Conservation (phyloP, 1,140 invertebrate species). For the Magallana gigas region DNA sequence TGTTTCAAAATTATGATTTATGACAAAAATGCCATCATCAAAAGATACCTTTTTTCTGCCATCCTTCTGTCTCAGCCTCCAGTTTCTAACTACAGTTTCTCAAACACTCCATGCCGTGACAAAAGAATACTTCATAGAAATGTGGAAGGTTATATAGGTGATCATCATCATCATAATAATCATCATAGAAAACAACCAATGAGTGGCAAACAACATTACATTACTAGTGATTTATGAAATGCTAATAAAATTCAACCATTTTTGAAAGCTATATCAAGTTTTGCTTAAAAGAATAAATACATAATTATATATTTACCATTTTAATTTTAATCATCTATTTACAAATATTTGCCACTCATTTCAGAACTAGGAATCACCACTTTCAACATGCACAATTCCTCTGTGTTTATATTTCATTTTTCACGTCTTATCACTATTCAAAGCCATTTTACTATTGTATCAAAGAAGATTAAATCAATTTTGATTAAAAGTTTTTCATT, state of each 20-base stretch:
- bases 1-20: too few species aligned
- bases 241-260: too few species aligned
- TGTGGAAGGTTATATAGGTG: slow-evolving; percentile 20
- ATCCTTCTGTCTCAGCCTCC: not conserved
- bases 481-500: too few species aligned
- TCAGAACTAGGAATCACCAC: not conserved
- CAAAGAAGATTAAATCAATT: not conserved
- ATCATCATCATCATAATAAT: not conserved
- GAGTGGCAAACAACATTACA: not conserved
- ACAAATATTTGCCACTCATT: not conserved
- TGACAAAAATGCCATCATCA: not conserved
- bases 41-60: slow-evolving; percentile 1
- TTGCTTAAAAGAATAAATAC: too few species aligned
- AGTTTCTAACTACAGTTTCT: slow-evolving; percentile 18
- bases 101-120: slow-evolving; percentile 28
- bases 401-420: not conserved
- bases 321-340: too few species aligned
- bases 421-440: not conserved
- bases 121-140: slow-evolving; percentile 36
- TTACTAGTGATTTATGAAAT: too few species aligned
- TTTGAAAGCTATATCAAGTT: too few species aligned
- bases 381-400: not conserved
- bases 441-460: not conserved
- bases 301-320: too few species aligned
- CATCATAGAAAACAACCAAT: not conserved